Conservation (phyloP, 1,140 invertebrate genomes). For the Drosophila sturtevanti region DNA sequence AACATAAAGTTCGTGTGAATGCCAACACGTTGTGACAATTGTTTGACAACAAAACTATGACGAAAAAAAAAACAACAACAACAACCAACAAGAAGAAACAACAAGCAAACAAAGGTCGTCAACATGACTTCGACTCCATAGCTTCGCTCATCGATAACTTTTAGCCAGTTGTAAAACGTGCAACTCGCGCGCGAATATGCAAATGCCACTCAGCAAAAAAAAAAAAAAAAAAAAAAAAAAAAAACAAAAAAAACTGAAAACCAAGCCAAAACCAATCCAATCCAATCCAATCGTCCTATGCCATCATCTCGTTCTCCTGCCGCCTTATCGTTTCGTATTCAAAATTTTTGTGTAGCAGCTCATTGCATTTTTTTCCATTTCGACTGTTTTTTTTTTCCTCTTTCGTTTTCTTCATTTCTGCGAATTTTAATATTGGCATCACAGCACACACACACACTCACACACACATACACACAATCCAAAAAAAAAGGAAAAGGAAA, state of each 20-base stretch:
- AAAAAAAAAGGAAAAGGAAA: conserved; percentile 11
- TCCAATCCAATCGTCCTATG: conserved; percentile 36
- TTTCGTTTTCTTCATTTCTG: conserved; percentile 25
- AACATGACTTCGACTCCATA: conserved; percentile 48
- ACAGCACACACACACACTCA: no score
- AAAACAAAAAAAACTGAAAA: conserved; percentile 18
- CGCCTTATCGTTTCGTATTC: conserved; percentile 33
- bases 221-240: no score
- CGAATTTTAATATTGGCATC: conserved; percentile 28
- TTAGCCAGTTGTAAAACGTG: conserved; percentile 63
- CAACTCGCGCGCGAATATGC: conserved; percentile 74
- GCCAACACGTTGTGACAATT: conserved; percentile 80
- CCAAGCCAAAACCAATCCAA: conserved; percentile 7
- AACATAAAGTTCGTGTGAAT: conserved; percentile 82
- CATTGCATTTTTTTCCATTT: conserved; percentile 29
- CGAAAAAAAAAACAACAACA: conserved; percentile 28
- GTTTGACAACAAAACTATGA: conserved; percentile 66
- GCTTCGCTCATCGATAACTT: conserved; percentile 66
- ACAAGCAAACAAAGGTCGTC: conserved; percentile 62
- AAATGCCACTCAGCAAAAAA: no score
- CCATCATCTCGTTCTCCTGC: conserved; percentile 31
- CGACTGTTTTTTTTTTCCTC: background rate
- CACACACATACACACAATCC: background rate
- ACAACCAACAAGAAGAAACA: conserved; percentile 41
- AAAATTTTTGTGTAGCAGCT: conserved; percentile 41